Percentiles rank a stretch among this genome's conserved stretches.
Evolutionary conservation across 2,888 invertebrate genomes (phyloP).

Genomic region (Chaetogeoica ovagalla): DNA sequence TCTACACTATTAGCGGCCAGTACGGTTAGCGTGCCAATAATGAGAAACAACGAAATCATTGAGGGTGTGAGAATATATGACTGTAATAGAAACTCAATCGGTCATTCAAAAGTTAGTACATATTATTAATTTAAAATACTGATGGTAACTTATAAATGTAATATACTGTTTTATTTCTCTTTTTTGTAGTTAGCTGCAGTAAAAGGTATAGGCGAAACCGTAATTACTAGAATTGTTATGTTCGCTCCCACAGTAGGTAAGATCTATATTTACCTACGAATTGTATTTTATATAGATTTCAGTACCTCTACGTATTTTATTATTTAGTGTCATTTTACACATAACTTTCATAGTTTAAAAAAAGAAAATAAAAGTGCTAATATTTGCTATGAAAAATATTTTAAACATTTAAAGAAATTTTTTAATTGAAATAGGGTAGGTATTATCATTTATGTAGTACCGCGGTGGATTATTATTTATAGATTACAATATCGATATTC

Average conservation of each 20-base stretch:
- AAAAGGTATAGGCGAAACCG: conserved; percentile 39
- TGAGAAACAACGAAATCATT: conserved; percentile 17
- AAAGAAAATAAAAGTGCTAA: too few relatives aligned
- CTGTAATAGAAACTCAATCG: conserved; percentile 18
- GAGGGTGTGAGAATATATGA: conserved; percentile 29
- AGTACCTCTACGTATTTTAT: neutral
- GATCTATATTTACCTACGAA: neutral
- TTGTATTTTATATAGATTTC: too few relatives aligned
- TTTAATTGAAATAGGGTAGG: too few relatives aligned
- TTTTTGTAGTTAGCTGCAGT: conserved; percentile 27
- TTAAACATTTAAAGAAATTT: too few relatives aligned
- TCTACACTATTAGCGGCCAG: neutral
- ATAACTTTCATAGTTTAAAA: too few relatives aligned
- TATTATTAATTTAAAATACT: neutral
- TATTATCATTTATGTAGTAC: too few relatives aligned
- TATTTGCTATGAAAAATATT: neutral
- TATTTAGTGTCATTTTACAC: neutral
- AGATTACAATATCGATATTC: too few relatives aligned
- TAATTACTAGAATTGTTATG: conserved; percentile 27
- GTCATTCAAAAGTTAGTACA: conserved; percentile 38
- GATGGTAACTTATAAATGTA: neutral
- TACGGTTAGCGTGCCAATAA: conserved; percentile 31
- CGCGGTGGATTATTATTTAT: too few relatives aligned
- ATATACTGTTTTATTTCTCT: neutral
- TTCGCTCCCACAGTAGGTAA: conserved; percentile 21